A percentile compares a stretch with the other conserved stretches of the same genome.
phyloP scores from a whole-genome alignment of 2,888 invertebrate genomes.

The Pecten maximus region DNA sequence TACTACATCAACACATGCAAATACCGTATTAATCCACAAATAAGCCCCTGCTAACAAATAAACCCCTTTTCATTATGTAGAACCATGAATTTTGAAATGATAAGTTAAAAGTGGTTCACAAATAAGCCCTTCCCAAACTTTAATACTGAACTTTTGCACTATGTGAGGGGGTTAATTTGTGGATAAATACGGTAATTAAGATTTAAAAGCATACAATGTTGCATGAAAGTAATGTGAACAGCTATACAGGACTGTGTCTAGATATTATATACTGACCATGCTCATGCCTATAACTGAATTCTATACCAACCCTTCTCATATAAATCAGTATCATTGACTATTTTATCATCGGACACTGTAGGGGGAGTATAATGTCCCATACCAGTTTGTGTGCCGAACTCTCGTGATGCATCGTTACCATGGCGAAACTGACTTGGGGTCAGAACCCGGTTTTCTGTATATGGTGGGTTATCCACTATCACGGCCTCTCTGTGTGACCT shows the following conservation, averaged over 20 bases:
- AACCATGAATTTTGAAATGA: too few relatives aligned
- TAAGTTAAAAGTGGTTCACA: too few relatives aligned
- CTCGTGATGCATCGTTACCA: slow-evolving; percentile 69
- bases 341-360: neutral
- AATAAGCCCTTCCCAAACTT: too few relatives aligned
- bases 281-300: neutral
- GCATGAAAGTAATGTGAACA: too few relatives aligned
- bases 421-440: slow-evolving; percentile 85
- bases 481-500: slow-evolving; percentile 38
- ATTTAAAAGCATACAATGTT: too few relatives aligned
- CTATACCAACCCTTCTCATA: neutral
- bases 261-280: neutral
- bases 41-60: too few relatives aligned
- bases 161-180: too few relatives aligned
- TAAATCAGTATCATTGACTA: neutral
- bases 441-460: slow-evolving; percentile 83
- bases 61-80: too few relatives aligned
- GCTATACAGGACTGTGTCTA: too few relatives aligned
- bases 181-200: too few relatives aligned
- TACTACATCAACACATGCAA: neutral
- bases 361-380: slow-evolving; percentile 47
- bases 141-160: too few relatives aligned
- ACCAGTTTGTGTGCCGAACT: slow-evolving; percentile 79
- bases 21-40: too few relatives aligned
- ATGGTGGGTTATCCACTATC: slow-evolving; percentile 62